Conservation (phyloP, 2,888 invertebrate species). For the Anorthoa munda region DNA sequence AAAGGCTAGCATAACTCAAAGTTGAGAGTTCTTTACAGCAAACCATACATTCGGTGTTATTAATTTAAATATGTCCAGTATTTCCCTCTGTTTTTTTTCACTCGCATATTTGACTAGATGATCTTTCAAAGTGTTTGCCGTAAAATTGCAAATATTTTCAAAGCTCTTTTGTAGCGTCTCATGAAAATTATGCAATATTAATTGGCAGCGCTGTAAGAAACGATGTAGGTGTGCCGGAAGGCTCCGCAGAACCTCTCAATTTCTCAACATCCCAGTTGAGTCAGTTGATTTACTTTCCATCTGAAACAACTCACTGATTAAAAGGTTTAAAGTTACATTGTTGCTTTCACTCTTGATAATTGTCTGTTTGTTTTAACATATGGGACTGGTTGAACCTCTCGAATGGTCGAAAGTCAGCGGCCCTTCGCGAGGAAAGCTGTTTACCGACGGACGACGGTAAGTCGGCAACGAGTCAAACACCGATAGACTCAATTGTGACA, state of each 20-base stretch:
- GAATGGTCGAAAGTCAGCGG: conserved; percentile 56
- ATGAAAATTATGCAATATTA: background rate
- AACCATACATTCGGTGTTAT: background rate
- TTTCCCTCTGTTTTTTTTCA: background rate
- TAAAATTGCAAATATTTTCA: background rate
- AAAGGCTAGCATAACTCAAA: too few relatives aligned
- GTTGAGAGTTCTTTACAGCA: too few relatives aligned
- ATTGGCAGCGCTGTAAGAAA: conserved; percentile 5
- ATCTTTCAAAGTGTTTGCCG: background rate
- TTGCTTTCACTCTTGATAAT: conserved; percentile 60
- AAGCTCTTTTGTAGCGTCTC: background rate
- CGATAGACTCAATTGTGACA: conserved; percentile 65
- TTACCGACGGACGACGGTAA: conserved; percentile 54
- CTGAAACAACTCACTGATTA: conserved; percentile 43
- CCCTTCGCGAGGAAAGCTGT: conserved; percentile 70
- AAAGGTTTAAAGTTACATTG: conserved; percentile 16
- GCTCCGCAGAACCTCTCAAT: conserved; percentile 1
- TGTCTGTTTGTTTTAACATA: conserved; percentile 54
- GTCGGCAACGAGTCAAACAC: conserved; percentile 62
- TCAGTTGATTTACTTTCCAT: conserved; percentile 42
- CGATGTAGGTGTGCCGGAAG: background rate
- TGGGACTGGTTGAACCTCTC: conserved; percentile 35
- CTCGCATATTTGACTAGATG: background rate
- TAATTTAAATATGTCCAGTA: background rate
- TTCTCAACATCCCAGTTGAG: conserved; percentile 10